These are phyloP conservation scores for Barbus barbus DNA, from an alignment of 2,113 vertebrate genomes.

Conservation along the genomic window DNA sequence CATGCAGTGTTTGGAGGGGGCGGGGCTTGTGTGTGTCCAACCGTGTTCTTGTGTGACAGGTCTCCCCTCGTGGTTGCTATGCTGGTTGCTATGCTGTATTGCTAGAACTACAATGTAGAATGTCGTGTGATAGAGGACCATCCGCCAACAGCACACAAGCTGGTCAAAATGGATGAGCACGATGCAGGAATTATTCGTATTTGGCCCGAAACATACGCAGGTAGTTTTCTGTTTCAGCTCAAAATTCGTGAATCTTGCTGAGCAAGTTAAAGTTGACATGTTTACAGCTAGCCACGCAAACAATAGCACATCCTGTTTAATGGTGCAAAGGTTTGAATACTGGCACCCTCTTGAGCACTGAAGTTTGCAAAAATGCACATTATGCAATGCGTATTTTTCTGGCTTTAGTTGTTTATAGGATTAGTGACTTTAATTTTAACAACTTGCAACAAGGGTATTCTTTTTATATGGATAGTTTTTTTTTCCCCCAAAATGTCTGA, in stretches of 20 bases:
- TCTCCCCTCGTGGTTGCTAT: conserved; percentile 79
- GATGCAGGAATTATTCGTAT: background rate
- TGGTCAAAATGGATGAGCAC: background rate
- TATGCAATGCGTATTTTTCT: background rate
- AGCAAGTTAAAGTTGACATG: background rate
- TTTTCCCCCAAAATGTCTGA: background rate
- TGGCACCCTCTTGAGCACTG: background rate
- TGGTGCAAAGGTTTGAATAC: background rate
- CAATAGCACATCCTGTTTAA: background rate
- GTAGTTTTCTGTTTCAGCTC: background rate
- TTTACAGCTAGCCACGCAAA: background rate
- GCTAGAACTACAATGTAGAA: conserved; percentile 78
- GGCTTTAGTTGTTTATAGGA: background rate
- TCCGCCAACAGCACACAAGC: conserved; percentile 63
- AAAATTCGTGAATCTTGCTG: background rate
- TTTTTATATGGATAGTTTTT: background rate
- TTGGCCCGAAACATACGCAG: background rate
- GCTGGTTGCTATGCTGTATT: conserved; percentile 82
- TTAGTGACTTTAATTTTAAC: background rate
- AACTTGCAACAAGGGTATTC: background rate
- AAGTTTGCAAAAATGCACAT: background rate
- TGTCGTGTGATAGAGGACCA: conserved; percentile 74
- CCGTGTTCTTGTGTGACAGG: conserved; percentile 74
- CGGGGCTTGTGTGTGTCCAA: conserved; percentile 71
- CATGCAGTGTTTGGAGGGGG: conserved; percentile 72